Percentiles rank a stretch among this genome's conserved stretches.
phyloP scores from a whole-genome alignment of 2,113 vertebrate species.

The Cercocebus atys region DNA sequence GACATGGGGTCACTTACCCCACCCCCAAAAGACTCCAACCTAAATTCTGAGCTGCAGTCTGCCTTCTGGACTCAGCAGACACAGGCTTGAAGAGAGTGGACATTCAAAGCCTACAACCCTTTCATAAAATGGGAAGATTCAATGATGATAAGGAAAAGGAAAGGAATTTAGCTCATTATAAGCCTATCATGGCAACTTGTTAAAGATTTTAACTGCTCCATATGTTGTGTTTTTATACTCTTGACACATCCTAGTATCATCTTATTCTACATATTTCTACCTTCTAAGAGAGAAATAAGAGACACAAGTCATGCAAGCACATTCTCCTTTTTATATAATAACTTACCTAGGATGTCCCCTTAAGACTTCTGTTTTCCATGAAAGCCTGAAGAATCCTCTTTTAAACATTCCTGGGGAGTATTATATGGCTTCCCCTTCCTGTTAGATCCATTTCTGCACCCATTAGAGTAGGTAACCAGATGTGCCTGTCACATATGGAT shows the following conservation, averaged over 20 bases:
- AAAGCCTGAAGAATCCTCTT: conserved; percentile 1
- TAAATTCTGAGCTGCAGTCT: not conserved
- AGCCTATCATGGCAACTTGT: not conserved
- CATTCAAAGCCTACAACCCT: too few species aligned
- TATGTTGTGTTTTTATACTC: not conserved
- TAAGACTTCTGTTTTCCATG: conserved; percentile 49
- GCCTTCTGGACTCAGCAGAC: not conserved
- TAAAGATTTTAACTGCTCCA: not conserved
- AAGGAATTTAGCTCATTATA: not conserved
- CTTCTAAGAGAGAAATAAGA: not conserved
- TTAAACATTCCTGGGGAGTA: conserved; percentile 70
- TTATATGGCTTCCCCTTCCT: conserved; percentile 73
- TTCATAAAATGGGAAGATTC: not conserved
- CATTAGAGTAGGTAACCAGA: conserved; percentile 81
- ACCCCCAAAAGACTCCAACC: not conserved
- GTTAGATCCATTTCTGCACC: conserved; percentile 79
- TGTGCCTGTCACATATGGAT: conserved; percentile 75
- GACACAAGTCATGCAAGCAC: conserved; percentile 28
- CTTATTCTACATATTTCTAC: not conserved
- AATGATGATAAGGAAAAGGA: not conserved
- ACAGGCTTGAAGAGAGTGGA: not conserved
- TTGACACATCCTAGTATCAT: not conserved
- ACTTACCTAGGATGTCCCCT: conserved; percentile 33
- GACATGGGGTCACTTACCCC: not conserved
- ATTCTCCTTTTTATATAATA: not conserved